A percentile compares a stretch with the other conserved stretches of the same genome.
Conservation (phyloP, 30 jellyfish, hydroid and myxozoan species). For the Aurelia aurita complex sp. Pacific region DNA sequence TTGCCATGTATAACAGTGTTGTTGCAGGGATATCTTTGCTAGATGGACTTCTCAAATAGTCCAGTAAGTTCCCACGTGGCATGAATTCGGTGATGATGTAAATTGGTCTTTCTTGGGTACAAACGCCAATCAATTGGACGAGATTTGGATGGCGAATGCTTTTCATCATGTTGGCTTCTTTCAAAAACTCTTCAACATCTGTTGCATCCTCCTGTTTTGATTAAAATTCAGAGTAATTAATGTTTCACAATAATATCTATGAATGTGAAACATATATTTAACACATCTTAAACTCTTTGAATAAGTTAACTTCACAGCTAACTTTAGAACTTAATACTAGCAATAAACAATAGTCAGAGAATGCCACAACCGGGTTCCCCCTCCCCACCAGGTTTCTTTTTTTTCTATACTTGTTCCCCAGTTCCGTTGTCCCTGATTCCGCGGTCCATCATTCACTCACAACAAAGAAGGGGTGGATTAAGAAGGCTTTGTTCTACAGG, state of each 20-base stretch:
- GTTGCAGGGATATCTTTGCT: constrained; percentile 96
- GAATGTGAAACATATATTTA: too few species aligned
- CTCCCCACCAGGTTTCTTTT: too few species aligned
- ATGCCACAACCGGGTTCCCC: too few species aligned
- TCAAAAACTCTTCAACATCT: constrained; percentile 87
- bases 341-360: too few species aligned
- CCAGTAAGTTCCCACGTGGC: constrained; percentile 95
- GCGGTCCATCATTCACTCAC: too few species aligned
- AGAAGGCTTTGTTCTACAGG: too few species aligned
- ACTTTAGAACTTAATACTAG: too few species aligned
- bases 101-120: constrained; percentile 93
- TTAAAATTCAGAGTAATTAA: neutral
- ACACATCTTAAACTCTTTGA: too few species aligned
- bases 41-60: constrained; percentile 85
- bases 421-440: too few species aligned
- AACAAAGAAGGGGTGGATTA: too few species aligned
- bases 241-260: neutral
- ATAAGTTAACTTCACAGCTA: too few species aligned
- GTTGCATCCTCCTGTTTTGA: constrained; percentile 84
- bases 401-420: too few species aligned
- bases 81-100: constrained; percentile 93
- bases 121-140: constrained; percentile 91
- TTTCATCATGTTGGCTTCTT: constrained; percentile 97
- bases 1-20: constrained; percentile 94
- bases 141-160: constrained; percentile 87